These are phyloP conservation scores for Drosophila cardini DNA, from an alignment of 1,140 invertebrate species.

Conservation along the genomic window DNA sequence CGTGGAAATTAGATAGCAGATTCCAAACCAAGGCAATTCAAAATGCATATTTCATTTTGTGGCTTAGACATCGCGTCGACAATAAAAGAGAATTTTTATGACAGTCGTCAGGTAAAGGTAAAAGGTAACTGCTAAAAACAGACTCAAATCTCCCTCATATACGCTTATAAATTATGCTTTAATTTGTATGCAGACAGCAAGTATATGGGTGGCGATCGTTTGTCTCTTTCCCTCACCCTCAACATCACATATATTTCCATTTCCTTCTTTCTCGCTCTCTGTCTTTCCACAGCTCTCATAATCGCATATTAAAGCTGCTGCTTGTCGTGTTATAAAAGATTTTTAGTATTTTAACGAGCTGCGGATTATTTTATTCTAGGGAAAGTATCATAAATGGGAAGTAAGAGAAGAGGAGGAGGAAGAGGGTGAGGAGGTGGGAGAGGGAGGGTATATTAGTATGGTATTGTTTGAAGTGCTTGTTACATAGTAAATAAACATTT, in stretches of 20 bases:
- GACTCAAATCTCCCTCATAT: conserved; percentile 27
- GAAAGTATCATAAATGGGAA: not conserved
- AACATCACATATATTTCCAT: too few species aligned
- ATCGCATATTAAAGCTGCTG: conserved; percentile 70
- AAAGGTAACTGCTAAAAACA: conserved; percentile 20
- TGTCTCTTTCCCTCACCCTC: not conserved
- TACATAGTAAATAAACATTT: conserved; percentile 22
- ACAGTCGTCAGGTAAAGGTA: conserved; percentile 44
- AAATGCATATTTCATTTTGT: conserved; percentile 60
- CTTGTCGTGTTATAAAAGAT: conserved; percentile 49
- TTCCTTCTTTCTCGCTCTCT: not conserved
- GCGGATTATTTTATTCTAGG: conserved; percentile 1
- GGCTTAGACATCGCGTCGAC: conserved; percentile 36
- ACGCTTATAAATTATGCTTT: conserved; percentile 64
- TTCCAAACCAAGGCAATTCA: conserved; percentile 36
- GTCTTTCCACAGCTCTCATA: conserved; percentile 43
- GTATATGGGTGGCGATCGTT: conserved; percentile 12
- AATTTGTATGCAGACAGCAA: conserved; percentile 69
- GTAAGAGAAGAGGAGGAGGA: not conserved
- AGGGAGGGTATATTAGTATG: not conserved
- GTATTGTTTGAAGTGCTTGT: conserved; percentile 15
- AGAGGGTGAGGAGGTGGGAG: too few species aligned
- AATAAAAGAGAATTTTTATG: conserved; percentile 67
- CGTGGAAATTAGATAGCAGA: not conserved
- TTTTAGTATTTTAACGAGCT: conserved; percentile 41